phyloP scores from a whole-genome alignment of 2,797 vertebrate genomes.

The Dicrostonyx torquatus region DNA sequence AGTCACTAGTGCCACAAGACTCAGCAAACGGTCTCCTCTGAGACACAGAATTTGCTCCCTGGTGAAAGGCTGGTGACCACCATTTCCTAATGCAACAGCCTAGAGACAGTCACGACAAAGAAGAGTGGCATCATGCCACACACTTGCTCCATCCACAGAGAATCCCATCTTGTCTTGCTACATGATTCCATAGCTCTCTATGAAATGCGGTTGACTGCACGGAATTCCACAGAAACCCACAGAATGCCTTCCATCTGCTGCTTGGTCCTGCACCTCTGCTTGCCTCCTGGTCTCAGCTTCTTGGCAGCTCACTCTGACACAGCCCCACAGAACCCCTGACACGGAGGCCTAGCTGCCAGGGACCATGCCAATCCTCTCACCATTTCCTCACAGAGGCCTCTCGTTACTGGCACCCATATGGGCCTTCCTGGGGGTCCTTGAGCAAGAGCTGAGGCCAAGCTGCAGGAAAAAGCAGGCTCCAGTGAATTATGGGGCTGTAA shows the following conservation, averaged over 20 bases:
- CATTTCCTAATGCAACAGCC: background rate
- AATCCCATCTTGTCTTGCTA: background rate
- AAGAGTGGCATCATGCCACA: accelerated
- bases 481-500: conserved; percentile 82
- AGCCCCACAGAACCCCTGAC: background rate
- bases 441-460: background rate
- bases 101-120: background rate
- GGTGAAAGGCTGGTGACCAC: background rate
- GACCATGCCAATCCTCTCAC: background rate
- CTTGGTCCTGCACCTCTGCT: background rate
- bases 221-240: background rate
- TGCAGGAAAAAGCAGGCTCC: conserved; percentile 10
- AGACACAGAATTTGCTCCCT: background rate
- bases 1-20: no score
- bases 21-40: background rate
- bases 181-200: background rate
- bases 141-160: background rate
- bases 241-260: background rate
- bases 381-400: background rate
- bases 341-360: background rate
- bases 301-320: background rate
- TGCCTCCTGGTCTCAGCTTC: background rate
- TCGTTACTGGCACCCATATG: background rate
- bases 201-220: accelerated
- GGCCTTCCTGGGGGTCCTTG: background rate